Percentiles rank a stretch among this genome's conserved stretches.
phyloP scores from a whole-genome alignment of 2,113 vertebrate genomes.

The Dicrurus megarhynchus region DNA sequence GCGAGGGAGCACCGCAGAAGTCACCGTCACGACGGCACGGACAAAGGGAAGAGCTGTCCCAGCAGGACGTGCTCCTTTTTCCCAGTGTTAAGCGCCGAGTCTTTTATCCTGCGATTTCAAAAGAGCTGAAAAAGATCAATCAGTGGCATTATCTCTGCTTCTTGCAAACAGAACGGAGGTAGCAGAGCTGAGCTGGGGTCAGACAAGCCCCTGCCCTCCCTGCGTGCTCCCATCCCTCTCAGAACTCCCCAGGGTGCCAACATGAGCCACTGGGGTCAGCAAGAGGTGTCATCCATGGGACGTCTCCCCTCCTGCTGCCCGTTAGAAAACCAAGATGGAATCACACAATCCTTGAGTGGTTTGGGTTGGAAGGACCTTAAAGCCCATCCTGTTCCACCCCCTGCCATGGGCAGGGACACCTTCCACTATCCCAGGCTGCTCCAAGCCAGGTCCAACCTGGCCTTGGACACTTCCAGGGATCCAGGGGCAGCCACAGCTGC shows the following conservation, averaged over 20 bases:
- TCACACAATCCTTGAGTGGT: background rate
- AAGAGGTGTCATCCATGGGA: accelerated
- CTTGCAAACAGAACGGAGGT: background rate
- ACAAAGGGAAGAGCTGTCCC: background rate
- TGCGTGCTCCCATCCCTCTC: background rate
- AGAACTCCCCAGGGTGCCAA: background rate
- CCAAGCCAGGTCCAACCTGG: accelerated
- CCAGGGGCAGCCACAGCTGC: background rate
- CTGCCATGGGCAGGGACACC: background rate
- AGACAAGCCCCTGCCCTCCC: background rate
- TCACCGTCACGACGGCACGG: background rate
- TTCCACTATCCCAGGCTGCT: accelerated
- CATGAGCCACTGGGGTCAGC: accelerated
- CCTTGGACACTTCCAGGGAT: accelerated
- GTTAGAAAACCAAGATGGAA: background rate
- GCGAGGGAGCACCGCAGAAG: background rate
- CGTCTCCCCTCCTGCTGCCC: background rate
- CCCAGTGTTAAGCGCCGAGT: background rate
- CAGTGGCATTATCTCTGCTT: background rate
- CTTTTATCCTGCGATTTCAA: constrained; percentile 7
- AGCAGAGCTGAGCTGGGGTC: background rate
- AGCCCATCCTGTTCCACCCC: too few species aligned
- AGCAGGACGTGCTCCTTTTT: background rate
- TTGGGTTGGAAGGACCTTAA: background rate
- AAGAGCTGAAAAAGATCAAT: background rate